These are phyloP conservation scores for Liolophura sinensis DNA, from an alignment of 1,140 invertebrate species.

Conservation along the genomic window DNA sequence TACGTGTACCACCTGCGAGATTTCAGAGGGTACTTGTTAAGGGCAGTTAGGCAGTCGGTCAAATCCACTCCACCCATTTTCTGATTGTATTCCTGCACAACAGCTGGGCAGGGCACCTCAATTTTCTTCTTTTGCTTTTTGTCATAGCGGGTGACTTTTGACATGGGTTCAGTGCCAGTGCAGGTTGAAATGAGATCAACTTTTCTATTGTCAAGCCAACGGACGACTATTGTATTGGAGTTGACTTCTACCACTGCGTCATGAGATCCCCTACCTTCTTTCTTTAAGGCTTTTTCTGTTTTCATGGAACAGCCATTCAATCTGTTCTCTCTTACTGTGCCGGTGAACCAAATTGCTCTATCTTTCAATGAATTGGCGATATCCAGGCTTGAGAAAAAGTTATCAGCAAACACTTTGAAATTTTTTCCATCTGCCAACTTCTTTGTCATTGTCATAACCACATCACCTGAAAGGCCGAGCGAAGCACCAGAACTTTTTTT, in stretches of 20 bases:
- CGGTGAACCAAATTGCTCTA: constrained; percentile 17
- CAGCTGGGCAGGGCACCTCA: constrained; percentile 41
- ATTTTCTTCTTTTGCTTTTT: constrained; percentile 39
- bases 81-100: constrained; percentile 53
- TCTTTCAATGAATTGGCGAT: constrained; percentile 11
- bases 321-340: constrained; percentile 23
- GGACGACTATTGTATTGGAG: constrained; percentile 12
- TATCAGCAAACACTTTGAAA: constrained; percentile 13
- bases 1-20: constrained; percentile 43
- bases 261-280: constrained; percentile 18
- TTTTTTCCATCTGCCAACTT: neutral
- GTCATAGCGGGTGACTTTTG: constrained; percentile 20
- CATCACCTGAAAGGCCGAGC: neutral
- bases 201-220: constrained; percentile 20
- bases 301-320: constrained; percentile 15
- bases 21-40: constrained; percentile 39
- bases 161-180: constrained; percentile 16
- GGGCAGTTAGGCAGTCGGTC: constrained; percentile 30
- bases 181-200: constrained; percentile 24
- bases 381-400: constrained; percentile 7
- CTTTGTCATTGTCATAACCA: constrained; percentile 1
- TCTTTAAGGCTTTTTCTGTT: constrained; percentile 27
- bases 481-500: neutral
- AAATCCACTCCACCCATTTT: constrained; percentile 57
- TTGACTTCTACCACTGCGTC: constrained; percentile 17